Evolutionary conservation across 2,797 vertebrate species (phyloP).

Genomic region (Yasuhikotakia modesta): DNA sequence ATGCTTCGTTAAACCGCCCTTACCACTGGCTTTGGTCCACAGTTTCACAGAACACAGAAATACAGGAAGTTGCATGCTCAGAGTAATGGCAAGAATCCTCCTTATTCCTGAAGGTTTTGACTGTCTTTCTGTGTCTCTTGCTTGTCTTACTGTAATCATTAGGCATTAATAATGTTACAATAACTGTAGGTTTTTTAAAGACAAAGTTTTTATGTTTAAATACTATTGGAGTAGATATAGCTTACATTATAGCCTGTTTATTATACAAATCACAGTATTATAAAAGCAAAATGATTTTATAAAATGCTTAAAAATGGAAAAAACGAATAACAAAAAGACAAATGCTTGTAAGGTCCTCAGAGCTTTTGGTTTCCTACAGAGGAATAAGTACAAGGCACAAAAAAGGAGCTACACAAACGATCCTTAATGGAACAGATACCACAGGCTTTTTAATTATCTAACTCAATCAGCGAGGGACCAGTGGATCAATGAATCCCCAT

Average conservation of each 20-base stretch:
- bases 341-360: slow-evolving; percentile 52
- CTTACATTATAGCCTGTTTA: slow-evolving; percentile 8
- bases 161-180: not conserved
- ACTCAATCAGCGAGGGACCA: slow-evolving; percentile 84
- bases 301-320: slow-evolving; percentile 18
- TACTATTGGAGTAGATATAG: slow-evolving; percentile 5
- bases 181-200: not conserved
- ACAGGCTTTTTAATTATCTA: slow-evolving; percentile 86
- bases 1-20: slow-evolving; percentile 27
- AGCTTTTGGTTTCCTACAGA: slow-evolving; percentile 69
- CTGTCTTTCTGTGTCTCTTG: not conserved
- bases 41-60: not conserved
- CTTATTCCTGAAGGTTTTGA: not conserved
- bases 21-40: not conserved
- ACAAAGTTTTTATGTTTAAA: not conserved
- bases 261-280: slow-evolving; percentile 2
- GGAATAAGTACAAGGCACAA: slow-evolving; percentile 59
- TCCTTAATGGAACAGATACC: slow-evolving; percentile 83
- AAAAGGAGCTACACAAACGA: slow-evolving; percentile 76
- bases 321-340: slow-evolving; percentile 29
- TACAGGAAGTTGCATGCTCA: not conserved
- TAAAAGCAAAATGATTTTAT: slow-evolving; percentile 28
- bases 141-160: slow-evolving; percentile 4
- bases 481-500: slow-evolving; percentile 83
- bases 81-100: slow-evolving; percentile 5